Evolutionary conservation across 2,888 invertebrate species (phyloP).

Genomic region (Sipha maydis): DNA sequence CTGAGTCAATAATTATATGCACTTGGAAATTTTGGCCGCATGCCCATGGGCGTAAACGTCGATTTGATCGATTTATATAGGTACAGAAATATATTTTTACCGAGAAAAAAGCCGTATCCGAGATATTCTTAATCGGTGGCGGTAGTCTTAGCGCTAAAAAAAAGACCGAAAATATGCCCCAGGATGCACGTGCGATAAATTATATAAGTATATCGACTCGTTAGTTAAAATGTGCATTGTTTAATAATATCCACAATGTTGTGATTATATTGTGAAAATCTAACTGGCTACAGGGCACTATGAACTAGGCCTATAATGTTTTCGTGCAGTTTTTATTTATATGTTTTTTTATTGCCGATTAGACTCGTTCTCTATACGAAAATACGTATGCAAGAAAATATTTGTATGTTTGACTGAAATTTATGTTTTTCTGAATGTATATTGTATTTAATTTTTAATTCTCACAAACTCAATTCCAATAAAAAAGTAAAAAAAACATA

Average conservation of each 20-base stretch:
- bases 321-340: background rate
- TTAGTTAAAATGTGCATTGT: slow-evolving; percentile 47
- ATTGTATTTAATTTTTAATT: background rate
- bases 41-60: slow-evolving; percentile 25
- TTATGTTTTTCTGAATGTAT: background rate
- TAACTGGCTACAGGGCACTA: background rate
- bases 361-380: background rate
- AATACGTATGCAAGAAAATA: slow-evolving; percentile 12
- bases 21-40: slow-evolving; percentile 33
- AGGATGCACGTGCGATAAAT: background rate
- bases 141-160: slow-evolving; percentile 36
- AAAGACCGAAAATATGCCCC: slow-evolving; percentile 33
- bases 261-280: background rate
- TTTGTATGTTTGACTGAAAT: background rate
- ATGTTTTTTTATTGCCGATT: background rate
- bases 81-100: slow-evolving; percentile 15
- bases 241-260: background rate
- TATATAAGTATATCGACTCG: background rate
- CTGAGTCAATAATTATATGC: slow-evolving; percentile 37
- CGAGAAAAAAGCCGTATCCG: slow-evolving; percentile 11
- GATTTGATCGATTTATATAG: slow-evolving; percentile 30
- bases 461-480: too few species aligned
- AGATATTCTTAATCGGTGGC: slow-evolving; percentile 33
- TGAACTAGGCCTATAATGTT: background rate
- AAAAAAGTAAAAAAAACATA: too few species aligned